phyloP scores from a whole-genome alignment of 2,797 vertebrate genomes.

The Eptatretus atami region DNA sequence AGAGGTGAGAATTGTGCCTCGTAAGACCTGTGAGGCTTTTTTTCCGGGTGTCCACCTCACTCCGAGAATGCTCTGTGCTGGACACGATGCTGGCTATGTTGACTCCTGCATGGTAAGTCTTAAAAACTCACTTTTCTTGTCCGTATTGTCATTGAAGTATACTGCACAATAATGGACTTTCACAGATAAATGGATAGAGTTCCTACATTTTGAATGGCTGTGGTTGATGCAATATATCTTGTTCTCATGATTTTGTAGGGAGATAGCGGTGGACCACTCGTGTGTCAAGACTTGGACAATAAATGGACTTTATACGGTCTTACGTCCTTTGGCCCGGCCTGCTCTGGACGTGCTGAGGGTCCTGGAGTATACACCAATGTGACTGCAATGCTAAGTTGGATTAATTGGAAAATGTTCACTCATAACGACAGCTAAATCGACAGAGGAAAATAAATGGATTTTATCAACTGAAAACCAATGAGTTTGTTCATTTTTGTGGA shows the following conservation, averaged over 20 bases:
- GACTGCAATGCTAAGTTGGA: constrained; percentile 62
- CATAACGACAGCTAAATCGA: constrained; percentile 24
- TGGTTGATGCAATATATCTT: no score
- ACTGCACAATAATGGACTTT: no score
- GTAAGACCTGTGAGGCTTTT: constrained; percentile 52
- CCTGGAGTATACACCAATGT: constrained; percentile 85
- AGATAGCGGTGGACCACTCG: constrained; percentile 67
- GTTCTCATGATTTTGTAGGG: constrained; percentile 21
- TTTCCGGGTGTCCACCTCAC: constrained; percentile 88
- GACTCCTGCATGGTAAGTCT: constrained; percentile 69
- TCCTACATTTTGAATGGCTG: no score
- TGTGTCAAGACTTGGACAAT: constrained; percentile 30
- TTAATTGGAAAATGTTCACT: constrained; percentile 58
- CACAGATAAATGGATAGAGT: no score
- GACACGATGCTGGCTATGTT: constrained; percentile 54
- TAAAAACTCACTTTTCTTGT: no score
- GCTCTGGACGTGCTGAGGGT: constrained; percentile 64
- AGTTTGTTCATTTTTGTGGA: no score
- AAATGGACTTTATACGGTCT: constrained; percentile 63
- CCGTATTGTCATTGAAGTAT: no score
- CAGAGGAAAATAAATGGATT: neutral
- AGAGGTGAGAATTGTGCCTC: constrained; percentile 55
- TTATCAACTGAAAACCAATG: no score
- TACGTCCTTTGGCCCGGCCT: constrained; percentile 78
- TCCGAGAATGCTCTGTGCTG: constrained; percentile 61